Evolutionary conservation across 2,888 invertebrate species (phyloP).

Genomic region (Sphecodes monilicornis): DNA sequence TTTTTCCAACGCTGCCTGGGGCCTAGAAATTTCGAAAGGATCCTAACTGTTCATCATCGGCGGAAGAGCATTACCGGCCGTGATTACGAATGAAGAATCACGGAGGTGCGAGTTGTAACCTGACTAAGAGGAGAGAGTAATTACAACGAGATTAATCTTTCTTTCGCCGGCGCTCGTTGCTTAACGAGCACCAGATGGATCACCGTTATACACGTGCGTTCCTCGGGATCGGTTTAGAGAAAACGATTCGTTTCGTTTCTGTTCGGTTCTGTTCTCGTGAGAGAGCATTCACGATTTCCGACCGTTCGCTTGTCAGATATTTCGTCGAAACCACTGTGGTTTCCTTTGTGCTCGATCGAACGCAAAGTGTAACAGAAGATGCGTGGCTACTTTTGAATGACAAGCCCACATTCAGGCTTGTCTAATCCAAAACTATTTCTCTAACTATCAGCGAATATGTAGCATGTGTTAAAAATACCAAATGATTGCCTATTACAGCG

Average conservation of each 20-base stretch:
- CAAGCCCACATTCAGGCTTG: neutral
- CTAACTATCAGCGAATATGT: neutral
- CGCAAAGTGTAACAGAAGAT: neutral
- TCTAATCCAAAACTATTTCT: neutral
- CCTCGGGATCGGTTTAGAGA: constrained; percentile 41
- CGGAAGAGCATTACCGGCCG: constrained; percentile 36
- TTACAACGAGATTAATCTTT: constrained; percentile 75
- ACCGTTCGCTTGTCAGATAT: neutral
- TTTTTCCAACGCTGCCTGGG: constrained; percentile 23
- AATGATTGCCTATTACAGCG: neutral
- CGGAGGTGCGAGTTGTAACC: constrained; percentile 44
- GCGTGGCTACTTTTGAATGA: neutral
- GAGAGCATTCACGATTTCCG: neutral
- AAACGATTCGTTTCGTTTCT: constrained; percentile 33
- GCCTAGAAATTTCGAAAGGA: constrained; percentile 53
- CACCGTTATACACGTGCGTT: constrained; percentile 48
- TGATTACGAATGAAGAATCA: constrained; percentile 64
- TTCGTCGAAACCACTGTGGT: neutral
- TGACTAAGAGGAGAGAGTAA: constrained; percentile 57
- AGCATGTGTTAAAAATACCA: neutral
- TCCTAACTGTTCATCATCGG: constrained; percentile 43
- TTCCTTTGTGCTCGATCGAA: neutral
- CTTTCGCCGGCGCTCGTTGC: constrained; percentile 65
- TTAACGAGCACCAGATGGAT: constrained; percentile 73
- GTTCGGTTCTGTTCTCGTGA: constrained; percentile 9